Evolutionary conservation across 2,888 invertebrate species (phyloP).

Genomic region (Elmis aenea): DNA sequence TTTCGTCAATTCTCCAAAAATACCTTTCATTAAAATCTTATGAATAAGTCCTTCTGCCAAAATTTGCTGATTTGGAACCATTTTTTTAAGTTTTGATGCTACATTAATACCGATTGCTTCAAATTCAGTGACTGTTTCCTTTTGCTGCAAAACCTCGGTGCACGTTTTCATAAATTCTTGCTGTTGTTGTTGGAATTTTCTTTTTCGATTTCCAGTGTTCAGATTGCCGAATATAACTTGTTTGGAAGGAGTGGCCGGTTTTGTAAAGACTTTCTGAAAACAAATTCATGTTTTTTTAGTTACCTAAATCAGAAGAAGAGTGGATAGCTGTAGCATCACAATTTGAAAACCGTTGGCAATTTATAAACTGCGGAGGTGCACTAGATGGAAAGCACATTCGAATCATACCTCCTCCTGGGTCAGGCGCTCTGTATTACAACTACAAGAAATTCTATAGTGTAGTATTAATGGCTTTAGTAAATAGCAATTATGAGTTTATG

Average conservation of each 20-base stretch:
- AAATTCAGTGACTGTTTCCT: no score
- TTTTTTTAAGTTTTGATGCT: no score
- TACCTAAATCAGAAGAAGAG: constrained; percentile 19
- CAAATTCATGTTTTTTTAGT: constrained; percentile 17
- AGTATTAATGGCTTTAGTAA: constrained; percentile 20
- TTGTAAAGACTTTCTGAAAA: constrained; percentile 17
- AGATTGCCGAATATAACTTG: constrained; percentile 2
- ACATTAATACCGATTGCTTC: no score
- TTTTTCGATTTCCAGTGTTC: constrained; percentile 7
- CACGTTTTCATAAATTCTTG: no score
- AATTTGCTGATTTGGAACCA: no score
- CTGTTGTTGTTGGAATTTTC: no score
- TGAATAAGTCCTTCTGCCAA: no score
- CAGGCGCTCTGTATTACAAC: constrained; percentile 30
- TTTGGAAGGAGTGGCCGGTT: constrained; percentile 14
- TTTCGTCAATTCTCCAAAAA: no score
- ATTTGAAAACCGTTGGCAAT: constrained; percentile 20
- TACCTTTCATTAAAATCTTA: no score
- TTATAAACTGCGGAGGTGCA: constrained; percentile 25
- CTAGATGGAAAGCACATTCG: no score
- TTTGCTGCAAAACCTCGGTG: no score
- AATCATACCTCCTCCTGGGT: constrained; percentile 24
- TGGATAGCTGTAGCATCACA: constrained; percentile 8
- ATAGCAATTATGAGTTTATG: constrained; percentile 20
- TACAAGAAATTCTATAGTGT: constrained; percentile 28